Conservation (phyloP, 2,797 vertebrate genomes). For the Knipowitschia caucasica region DNA sequence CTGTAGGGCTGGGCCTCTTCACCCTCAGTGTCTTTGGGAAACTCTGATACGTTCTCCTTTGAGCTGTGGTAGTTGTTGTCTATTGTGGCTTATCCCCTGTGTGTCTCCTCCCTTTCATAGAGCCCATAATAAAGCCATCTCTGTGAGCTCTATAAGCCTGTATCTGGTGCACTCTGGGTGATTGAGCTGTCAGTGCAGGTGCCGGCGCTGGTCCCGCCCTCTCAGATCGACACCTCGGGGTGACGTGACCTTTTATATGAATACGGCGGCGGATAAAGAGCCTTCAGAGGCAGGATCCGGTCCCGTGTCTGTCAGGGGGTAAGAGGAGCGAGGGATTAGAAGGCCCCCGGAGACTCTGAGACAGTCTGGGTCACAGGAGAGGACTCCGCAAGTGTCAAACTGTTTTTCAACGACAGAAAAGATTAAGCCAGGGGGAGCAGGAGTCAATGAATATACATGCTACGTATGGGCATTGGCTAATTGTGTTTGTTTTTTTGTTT, state of each 20-base stretch:
- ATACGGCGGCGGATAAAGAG: neutral
- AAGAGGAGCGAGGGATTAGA: neutral
- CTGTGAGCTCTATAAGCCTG: constrained; percentile 11
- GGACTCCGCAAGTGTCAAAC: no score
- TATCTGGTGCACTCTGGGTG: constrained; percentile 36
- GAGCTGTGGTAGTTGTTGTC: neutral
- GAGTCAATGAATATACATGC: no score
- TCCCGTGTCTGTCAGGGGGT: neutral
- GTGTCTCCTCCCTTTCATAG: constrained; percentile 2
- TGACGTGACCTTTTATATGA: constrained; percentile 16
- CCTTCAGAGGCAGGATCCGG: neutral
- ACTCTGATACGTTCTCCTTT: neutral
- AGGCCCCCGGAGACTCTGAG: neutral
- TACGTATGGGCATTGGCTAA: no score
- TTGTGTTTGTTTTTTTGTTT: no score
- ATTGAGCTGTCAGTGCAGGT: constrained; percentile 49
- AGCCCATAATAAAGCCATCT: neutral
- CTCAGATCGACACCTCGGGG: constrained; percentile 35
- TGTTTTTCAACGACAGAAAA: no score
- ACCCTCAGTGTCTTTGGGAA: neutral
- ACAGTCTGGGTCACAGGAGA: neutral
- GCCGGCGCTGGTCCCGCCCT: constrained; percentile 42
- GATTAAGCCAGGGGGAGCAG: no score
- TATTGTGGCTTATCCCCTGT: constrained; percentile 3
- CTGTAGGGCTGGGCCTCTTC: constrained; percentile 5